Base-by-base conservation (phyloP, 2,888 invertebrate species). In the Drosophila leonis region DNA sequence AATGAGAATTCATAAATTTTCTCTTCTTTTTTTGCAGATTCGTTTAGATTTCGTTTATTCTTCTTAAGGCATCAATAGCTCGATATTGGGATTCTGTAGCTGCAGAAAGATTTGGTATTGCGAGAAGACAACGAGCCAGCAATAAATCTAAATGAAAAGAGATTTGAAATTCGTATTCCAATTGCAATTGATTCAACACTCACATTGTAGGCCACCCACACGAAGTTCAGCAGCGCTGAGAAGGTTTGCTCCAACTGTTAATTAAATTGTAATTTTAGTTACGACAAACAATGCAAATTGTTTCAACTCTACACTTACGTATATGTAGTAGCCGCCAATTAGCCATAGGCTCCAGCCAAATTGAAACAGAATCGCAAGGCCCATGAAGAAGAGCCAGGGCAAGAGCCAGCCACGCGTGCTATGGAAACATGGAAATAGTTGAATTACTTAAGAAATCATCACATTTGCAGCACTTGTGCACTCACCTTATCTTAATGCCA, bases 311-410 rank as follows among this genome's bases (percentile, higher is more conserved):
- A 5, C 20, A 95, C 96, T 96, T 93, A 98, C 97, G 93, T 98
- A 98, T 89, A 98, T 98, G 88, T 98, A 98, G 90, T 98, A 98
- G 72, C 97, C 97, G 72, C 96, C 97, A 41, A 98, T 94, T 2
- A 98, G 94, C 97, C 98, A 98, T 33, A 98, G 93, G 7, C 97
- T 97, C 92, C 97, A 97, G 4, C 95, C 90, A 8, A 97, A 93
- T 92, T 97, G 97, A 91, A 97, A 97, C 0, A 95, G 70, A 54
- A 97, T 95, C 15, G 95, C 94, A 12, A 96, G 82, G 0, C 95
- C 95, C 94, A 97, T 95, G 0, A 94, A 93, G 13, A 94, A 91
- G 48, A 98, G 91, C 97, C 97, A 98, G 0, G 98, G 98, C 44
- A 98, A 92, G 90, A 98, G 95, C 92, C 96, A 94, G 0, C 97